A percentile compares a stretch with the other conserved stretches of the same genome.
phyloP scores from a whole-genome alignment of 2,113 vertebrate species.

The Cisticola juncidis region DNA sequence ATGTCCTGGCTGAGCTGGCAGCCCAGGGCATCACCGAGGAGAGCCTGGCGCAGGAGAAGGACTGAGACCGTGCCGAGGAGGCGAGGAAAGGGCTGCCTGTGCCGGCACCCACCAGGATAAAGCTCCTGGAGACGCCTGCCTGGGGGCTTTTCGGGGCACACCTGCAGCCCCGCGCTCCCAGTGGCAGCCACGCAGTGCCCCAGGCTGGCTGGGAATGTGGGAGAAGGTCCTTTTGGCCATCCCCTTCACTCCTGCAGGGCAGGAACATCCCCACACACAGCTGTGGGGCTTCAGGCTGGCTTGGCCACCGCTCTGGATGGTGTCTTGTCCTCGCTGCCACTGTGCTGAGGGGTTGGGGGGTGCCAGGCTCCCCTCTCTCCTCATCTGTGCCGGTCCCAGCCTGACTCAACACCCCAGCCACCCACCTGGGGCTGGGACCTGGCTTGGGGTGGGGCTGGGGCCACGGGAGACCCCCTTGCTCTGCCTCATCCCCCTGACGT shows the following conservation, averaged over 20 bases:
- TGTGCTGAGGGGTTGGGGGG: background rate
- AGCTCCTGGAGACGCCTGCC: background rate
- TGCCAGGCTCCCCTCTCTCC: background rate
- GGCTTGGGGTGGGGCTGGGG: background rate
- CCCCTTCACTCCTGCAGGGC: background rate
- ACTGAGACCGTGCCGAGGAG: slow-evolving; percentile 35
- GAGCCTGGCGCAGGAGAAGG: slow-evolving; percentile 72
- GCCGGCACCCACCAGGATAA: background rate
- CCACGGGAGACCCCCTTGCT: background rate
- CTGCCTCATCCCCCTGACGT: background rate
- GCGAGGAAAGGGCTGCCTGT: background rate
- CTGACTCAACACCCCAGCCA: background rate
- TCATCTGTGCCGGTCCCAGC: accelerated
- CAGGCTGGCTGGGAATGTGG: background rate
- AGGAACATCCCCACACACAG: background rate
- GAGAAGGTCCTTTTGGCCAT: background rate
- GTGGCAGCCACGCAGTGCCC: background rate
- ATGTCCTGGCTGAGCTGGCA: slow-evolving; percentile 85
- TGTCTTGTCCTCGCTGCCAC: background rate
- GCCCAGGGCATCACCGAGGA: slow-evolving; percentile 93
- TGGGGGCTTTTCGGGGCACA: background rate
- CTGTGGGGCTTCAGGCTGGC: background rate
- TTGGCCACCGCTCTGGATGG: background rate
- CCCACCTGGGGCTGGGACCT: background rate
- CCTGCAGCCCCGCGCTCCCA: background rate